Evolutionary conservation across 1,140 invertebrate genomes (phyloP), one percentile per base, ranked within the genome.

Genomic region (Megathymus violae): DNA sequence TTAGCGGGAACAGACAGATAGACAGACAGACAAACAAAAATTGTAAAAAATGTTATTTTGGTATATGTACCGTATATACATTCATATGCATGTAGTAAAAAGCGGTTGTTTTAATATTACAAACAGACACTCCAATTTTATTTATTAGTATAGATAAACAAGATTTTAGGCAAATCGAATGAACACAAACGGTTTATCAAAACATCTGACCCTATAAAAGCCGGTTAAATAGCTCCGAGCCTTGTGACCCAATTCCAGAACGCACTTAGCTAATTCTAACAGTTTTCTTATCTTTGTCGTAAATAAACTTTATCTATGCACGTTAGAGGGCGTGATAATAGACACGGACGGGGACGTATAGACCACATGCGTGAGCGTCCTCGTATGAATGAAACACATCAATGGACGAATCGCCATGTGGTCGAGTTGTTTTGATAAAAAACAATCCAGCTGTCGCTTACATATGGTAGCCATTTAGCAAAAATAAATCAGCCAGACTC

Each of bases 251-350:
- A 59, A 59, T 59, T 59, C 25, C 43, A 59, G 31, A 47, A 75
- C 63, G 54, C 63, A 64, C 54, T 64, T 50, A 41, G 43, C 64
- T 62, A 67, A 62, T 62, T 56, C 58, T 31, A 47, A 63, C 48
- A 27, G 62, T 64, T 61, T 71, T 25, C 27, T 64, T 71, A 64
- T 67, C 62, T 51, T 50, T 46, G 58, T 52, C 63, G 62, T 74
- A 75, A 74, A 75, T 75, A 73, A 64, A 41, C 47, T 56, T 70
- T 76, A 74, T 71, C 68, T 65, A 59, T 64, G 58, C 56, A 67
- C 54, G 41, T 68, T 59, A 50, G 36, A 78, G 68, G 52, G 50
- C 41, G 34, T 68, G 69, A 76, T 76, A 74, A 76, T 71, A 69
- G 67, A 36, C 34, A 3, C 52, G 15, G 27, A 65, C 54, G 62